Evolutionary conservation across 1,140 invertebrate genomes (phyloP).

Genomic region (Laupala kohalensis): DNA sequence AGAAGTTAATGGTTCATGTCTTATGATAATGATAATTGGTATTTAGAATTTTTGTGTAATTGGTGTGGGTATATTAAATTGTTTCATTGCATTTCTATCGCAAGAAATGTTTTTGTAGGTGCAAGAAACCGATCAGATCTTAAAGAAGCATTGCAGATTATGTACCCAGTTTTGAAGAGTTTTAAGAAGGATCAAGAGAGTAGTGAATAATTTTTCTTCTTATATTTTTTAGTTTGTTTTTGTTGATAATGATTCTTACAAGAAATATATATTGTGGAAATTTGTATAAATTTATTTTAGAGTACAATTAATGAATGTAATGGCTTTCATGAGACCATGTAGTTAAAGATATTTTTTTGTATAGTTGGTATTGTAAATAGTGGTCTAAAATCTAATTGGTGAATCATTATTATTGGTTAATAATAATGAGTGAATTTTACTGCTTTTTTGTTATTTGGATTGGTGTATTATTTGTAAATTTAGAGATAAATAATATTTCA

Average conservation of each 20-base stretch:
- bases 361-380: not conserved
- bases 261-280: no score
- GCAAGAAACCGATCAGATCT: conserved; percentile 88
- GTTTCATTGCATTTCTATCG: not conserved
- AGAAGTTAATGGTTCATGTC: no score
- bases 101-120: conserved; percentile 43
- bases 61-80: not conserved
- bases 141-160: conserved; percentile 87
- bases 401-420: no score
- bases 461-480: no score
- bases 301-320: not conserved
- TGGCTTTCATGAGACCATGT: not conserved
- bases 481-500: no score
- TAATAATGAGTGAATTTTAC: no score
- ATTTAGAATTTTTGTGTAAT: no score
- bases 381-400: no score
- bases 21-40: no score
- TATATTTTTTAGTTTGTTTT: not conserved
- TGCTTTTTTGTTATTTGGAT: no score
- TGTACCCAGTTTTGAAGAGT: conserved; percentile 92
- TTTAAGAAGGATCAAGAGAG: conserved; percentile 59
- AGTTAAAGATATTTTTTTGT: not conserved
- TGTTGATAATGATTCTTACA: not conserved
- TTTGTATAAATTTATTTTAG: no score
- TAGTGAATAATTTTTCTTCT: not conserved